phyloP scores from a whole-genome alignment of 1,140 invertebrate species.

The Conopomorpha cramerella region DNA sequence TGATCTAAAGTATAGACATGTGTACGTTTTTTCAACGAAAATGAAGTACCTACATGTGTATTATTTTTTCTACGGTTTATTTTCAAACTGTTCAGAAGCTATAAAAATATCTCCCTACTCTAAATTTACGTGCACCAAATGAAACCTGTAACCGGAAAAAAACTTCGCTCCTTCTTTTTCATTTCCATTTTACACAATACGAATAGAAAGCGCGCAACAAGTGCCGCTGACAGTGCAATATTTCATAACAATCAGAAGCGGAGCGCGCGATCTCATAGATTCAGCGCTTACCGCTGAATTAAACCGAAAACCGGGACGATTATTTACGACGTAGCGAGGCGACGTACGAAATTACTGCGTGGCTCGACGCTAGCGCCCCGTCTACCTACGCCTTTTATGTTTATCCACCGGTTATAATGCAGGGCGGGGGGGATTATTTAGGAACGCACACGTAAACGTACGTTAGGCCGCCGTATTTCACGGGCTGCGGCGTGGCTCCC shows the following conservation, averaged over 20 bases:
- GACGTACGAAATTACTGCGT: constrained; percentile 25
- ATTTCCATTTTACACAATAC: too few relatives aligned
- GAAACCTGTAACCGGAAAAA: too few relatives aligned
- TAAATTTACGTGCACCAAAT: too few relatives aligned
- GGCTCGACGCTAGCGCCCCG: too few relatives aligned
- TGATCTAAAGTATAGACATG: too few relatives aligned
- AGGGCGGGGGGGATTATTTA: constrained; percentile 27
- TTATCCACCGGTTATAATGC: constrained; percentile 41
- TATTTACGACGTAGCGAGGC: constrained; percentile 41
- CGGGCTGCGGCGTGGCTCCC: constrained; percentile 18
- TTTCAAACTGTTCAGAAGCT: too few relatives aligned
- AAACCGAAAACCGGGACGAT: constrained; percentile 33
- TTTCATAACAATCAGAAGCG: constrained; percentile 16
- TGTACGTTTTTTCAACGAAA: too few relatives aligned
- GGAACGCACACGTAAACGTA: constrained; percentile 33
- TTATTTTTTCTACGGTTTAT: too few relatives aligned
- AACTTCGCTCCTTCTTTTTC: too few relatives aligned
- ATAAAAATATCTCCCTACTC: too few relatives aligned
- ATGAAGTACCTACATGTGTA: too few relatives aligned
- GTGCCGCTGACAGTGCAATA: constrained; percentile 13
- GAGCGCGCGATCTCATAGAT: constrained; percentile 28
- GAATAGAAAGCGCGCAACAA: constrained; percentile 22
- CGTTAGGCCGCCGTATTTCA: constrained; percentile 28
- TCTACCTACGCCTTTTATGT: constrained; percentile 33
- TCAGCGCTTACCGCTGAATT: constrained; percentile 32